Evolutionary conservation across 37 sponge, comb jelly and placozoan species (phyloP).

Genomic region (Chondrilla cf. caribensis): DNA sequence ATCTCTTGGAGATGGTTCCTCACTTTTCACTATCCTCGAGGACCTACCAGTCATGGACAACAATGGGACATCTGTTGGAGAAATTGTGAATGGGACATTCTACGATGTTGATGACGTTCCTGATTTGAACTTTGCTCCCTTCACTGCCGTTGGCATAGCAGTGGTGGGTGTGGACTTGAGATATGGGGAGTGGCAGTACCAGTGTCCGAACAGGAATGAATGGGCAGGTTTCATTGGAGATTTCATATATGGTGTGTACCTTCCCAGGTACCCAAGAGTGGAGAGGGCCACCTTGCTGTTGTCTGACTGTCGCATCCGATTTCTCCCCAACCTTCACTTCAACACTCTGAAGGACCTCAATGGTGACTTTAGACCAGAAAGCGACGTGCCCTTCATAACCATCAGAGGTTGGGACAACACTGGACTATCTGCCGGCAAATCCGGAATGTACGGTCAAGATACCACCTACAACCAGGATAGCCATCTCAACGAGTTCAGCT

Average conservation of each 20-base stretch:
- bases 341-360: slow-evolving; percentile 65
- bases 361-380: slow-evolving; percentile 49
- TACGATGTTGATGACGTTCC: slow-evolving; percentile 71
- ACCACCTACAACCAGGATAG: slow-evolving; percentile 81
- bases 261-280: slow-evolving; percentile 59
- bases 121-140: not conserved
- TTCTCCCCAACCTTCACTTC: slow-evolving; percentile 73
- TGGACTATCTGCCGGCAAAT: slow-evolving; percentile 49
- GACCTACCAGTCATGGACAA: slow-evolving; percentile 60
- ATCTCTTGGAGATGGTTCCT: slow-evolving; percentile 31
- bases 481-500: slow-evolving; percentile 74
- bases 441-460: slow-evolving; percentile 74
- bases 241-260: slow-evolving; percentile 56
- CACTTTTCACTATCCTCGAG: slow-evolving; percentile 48
- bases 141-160: slow-evolving; percentile 62
- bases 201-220: slow-evolving; percentile 49
- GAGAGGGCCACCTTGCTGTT: slow-evolving; percentile 77
- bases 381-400: slow-evolving; percentile 63
- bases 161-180: slow-evolving; percentile 79
- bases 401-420: slow-evolving; percentile 88
- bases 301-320: slow-evolving; percentile 66
- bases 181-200: slow-evolving; percentile 79
- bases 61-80: slow-evolving; percentile 62
- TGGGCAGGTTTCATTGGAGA: slow-evolving; percentile 84
- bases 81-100: slow-evolving; percentile 56